phyloP scores from a whole-genome alignment of 2,797 vertebrate species.

The Vultur gryphus region DNA sequence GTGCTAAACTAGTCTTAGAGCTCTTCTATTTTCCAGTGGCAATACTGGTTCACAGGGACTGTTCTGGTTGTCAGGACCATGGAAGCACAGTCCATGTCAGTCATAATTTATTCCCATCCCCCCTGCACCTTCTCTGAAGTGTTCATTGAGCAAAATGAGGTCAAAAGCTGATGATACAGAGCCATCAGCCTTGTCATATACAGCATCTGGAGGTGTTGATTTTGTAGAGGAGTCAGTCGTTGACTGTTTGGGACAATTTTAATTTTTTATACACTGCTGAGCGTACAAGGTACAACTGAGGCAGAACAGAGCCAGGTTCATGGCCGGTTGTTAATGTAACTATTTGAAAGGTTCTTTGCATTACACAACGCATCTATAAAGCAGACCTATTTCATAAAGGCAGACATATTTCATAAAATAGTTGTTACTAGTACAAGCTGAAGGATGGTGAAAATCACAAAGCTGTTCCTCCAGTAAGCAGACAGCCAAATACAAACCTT shows the following conservation, averaged over 20 bases:
- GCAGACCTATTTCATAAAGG: background rate
- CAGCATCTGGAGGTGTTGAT: background rate
- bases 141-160: background rate
- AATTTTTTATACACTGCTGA: background rate
- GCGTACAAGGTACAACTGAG: background rate
- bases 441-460: background rate
- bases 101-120: background rate
- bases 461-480: background rate
- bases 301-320: background rate
- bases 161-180: background rate
- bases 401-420: background rate
- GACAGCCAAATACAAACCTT: background rate
- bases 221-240: background rate
- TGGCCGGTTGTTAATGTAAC: background rate
- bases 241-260: background rate
- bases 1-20: background rate
- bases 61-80: background rate
- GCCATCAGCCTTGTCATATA: background rate
- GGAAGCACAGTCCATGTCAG: background rate
- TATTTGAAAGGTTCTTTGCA: background rate
- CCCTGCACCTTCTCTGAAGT: background rate
- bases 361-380: background rate
- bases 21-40: background rate
- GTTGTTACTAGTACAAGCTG: background rate
- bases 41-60: background rate